Evolutionary conservation across 1,140 invertebrate genomes (phyloP).

Genomic region (Aleiodes sp.): DNA sequence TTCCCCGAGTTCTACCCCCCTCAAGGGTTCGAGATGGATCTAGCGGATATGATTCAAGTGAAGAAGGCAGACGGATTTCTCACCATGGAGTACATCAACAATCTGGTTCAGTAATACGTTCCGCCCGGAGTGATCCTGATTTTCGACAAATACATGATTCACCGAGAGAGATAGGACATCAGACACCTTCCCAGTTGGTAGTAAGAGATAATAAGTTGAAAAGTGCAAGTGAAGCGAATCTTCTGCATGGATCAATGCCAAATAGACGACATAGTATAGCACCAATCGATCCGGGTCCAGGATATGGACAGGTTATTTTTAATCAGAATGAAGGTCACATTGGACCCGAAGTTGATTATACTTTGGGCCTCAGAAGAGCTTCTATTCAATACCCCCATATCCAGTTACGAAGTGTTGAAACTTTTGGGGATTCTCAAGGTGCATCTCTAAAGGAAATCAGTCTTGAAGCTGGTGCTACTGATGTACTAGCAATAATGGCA

Average conservation of each 20-base stretch:
- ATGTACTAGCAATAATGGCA: conserved; percentile 89
- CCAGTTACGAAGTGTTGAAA: conserved; percentile 72
- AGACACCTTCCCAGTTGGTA: conserved; percentile 60
- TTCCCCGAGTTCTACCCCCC: conserved; percentile 89
- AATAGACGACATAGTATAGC: conserved; percentile 74
- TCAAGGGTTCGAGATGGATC: conserved; percentile 71
- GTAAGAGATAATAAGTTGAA: conserved; percentile 69
- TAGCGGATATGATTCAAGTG: conserved; percentile 87
- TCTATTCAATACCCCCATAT: conserved; percentile 71
- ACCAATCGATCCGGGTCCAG: conserved; percentile 69
- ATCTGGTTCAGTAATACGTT: conserved; percentile 52
- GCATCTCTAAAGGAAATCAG: conserved; percentile 76
- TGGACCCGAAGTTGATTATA: conserved; percentile 52
- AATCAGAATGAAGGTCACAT: conserved; percentile 49
- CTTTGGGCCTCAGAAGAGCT: conserved; percentile 51
- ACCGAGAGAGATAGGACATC: conserved; percentile 51
- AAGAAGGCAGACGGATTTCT: conserved; percentile 66
- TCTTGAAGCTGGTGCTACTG: conserved; percentile 87
- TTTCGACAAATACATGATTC: conserved; percentile 69
- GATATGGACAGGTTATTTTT: conserved; percentile 57
- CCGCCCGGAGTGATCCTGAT: conserved; percentile 78
- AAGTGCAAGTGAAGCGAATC: conserved; percentile 80
- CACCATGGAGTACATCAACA: conserved; percentile 44
- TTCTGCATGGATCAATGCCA: conserved; percentile 68
- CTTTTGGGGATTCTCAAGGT: conserved; percentile 54